These are phyloP conservation scores for Pagetopsis macropterus DNA, from an alignment of 2,797 vertebrate species.

Conservation along the genomic window DNA sequence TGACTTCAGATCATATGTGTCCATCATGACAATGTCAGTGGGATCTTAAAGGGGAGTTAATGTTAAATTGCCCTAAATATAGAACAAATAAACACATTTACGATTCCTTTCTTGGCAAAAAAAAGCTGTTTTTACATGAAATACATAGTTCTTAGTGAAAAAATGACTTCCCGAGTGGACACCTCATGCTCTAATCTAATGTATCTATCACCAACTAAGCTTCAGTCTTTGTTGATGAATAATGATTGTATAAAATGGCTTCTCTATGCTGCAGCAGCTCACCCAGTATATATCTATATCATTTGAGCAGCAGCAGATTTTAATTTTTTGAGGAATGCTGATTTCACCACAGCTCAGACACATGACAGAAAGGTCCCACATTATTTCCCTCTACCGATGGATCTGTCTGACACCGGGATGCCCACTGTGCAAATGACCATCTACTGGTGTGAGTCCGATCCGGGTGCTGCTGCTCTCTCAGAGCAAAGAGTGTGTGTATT, in stretches of 20 bases:
- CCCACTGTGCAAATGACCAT: conserved; percentile 63
- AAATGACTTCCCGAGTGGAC: conserved; percentile 6
- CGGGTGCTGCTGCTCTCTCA: conserved; percentile 30
- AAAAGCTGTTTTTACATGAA: conserved; percentile 29
- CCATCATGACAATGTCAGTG: neutral
- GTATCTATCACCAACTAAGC: conserved; percentile 23
- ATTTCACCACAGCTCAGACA: conserved; percentile 50
- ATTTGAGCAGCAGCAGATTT: conserved; percentile 40
- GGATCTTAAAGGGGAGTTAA: neutral
- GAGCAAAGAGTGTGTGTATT: conserved; percentile 56
- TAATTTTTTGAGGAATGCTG: conserved; percentile 32
- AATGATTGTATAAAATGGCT: conserved; percentile 21
- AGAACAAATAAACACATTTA: neutral
- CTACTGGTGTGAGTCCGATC: conserved; percentile 50
- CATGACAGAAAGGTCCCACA: conserved; percentile 40
- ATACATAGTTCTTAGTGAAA: conserved; percentile 40
- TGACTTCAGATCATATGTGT: neutral
- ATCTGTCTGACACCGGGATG: conserved; percentile 57
- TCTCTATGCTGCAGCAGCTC: conserved; percentile 27
- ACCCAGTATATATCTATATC: conserved; percentile 7
- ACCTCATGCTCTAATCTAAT: conserved; percentile 30
- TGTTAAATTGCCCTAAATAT: neutral
- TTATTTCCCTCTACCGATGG: conserved; percentile 51
- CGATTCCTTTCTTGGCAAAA: neutral
- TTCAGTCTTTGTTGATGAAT: conserved; percentile 34